Base-by-base conservation (phyloP, 2,888 invertebrate genomes). In the Polyommatus icarus region DNA sequence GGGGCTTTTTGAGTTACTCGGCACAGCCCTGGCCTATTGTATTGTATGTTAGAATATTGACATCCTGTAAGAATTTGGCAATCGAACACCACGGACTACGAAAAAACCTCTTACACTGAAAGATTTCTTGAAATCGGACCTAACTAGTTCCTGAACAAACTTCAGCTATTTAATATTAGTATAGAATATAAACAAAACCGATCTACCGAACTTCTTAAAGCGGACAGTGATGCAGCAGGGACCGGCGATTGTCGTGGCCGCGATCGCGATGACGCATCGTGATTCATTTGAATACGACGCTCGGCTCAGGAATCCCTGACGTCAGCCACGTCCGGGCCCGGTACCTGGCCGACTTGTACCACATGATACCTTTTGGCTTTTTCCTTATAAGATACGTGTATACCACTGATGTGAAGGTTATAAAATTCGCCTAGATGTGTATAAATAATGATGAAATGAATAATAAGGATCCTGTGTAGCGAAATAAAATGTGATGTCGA, bases 291-390 rank as follows among this genome's bases (percentile, higher is more conserved):
- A 82, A 81, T 82, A 84, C 87, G 88, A 88, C 88, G 88, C 88
- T 85, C 86, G 87, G 87, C 86, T 87, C 89, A 89, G 82, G 89
- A 88, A 89, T 89, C 87, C 84, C 83, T 93, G 93, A 93, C 93
- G 92, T 93, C 91, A 92, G 83, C 86, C 83, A 85, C 87, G 89
- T 91, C 91, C 91, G 91, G 91, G 83, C 83, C 80, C 83, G 87
- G 90, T 87, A 84, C 83, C 82, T 82, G 78, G 84, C 81, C 78
- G 79, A 76, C 76, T 71, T 32, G 32, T 75, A 54, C 32, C n/a
- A 57, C 15, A 76, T 32, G 12, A 12, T 57, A n/a, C 3, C 4
- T 57, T 54, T 18, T 54, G n/a, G 1, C 15, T 76, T 76, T 76
- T 59, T 59, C 20, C 20, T 76, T 40, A 18, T 32, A 20, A 54